These are phyloP conservation scores for Cheilosia vulpina DNA, from an alignment of 2,888 invertebrate species.

Conservation along the genomic window DNA sequence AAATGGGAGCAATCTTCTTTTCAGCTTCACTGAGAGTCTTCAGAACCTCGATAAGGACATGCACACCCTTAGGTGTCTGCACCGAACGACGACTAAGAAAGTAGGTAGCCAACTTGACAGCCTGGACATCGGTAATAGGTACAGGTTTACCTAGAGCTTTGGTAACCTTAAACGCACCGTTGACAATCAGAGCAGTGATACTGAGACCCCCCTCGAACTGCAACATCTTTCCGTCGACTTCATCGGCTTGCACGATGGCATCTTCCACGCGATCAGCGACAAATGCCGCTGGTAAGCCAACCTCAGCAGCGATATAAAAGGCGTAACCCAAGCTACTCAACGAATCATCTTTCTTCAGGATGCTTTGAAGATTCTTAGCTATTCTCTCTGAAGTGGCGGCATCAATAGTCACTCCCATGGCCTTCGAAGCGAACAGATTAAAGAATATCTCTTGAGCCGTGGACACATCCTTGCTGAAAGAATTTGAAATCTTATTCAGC, in stretches of 20 bases:
- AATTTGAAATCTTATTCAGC: constrained; percentile 84
- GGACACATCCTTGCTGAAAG: constrained; percentile 87
- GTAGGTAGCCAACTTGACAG: constrained; percentile 95
- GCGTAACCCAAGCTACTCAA: constrained; percentile 92
- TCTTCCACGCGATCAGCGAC: constrained; percentile 93
- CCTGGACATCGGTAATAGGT: constrained; percentile 90
- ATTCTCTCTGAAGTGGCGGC: constrained; percentile 88
- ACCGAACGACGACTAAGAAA: constrained; percentile 95
- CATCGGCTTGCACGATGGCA: constrained; percentile 97
- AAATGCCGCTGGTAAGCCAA: constrained; percentile 87
- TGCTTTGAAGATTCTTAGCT: constrained; percentile 88
- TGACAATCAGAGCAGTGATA: constrained; percentile 88
- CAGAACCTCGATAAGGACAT: constrained; percentile 91
- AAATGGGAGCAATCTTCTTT: constrained; percentile 92
- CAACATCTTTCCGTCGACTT: constrained; percentile 93
- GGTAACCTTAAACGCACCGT: constrained; percentile 86
- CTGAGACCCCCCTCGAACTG: constrained; percentile 97
- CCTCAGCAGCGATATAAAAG: constrained; percentile 91
- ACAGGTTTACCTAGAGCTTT: constrained; percentile 87
- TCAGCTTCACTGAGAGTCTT: constrained; percentile 86
- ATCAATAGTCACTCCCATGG: constrained; percentile 88
- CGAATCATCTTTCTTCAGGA: constrained; percentile 93
- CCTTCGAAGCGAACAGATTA: constrained; percentile 88
- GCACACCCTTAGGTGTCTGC: constrained; percentile 92
- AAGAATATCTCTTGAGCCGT: constrained; percentile 89